These are phyloP conservation scores for Falco naumanni DNA, from an alignment of 2,797 vertebrate species.

Conservation along the genomic window DNA sequence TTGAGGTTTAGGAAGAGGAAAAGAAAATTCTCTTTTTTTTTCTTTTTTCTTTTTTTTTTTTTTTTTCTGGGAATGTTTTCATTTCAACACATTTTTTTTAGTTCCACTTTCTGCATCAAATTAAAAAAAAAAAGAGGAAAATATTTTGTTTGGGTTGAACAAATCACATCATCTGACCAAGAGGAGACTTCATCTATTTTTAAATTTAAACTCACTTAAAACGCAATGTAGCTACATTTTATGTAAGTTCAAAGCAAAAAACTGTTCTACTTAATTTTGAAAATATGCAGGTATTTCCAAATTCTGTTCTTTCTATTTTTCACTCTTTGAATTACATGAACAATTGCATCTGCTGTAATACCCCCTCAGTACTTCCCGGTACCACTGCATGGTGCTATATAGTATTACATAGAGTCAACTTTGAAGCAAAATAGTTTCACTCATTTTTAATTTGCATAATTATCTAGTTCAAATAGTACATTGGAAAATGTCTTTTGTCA, in stretches of 20 bases:
- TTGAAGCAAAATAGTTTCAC: not conserved
- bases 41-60: not conserved
- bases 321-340: not conserved
- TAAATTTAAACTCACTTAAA: not conserved
- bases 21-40: not conserved
- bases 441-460: not conserved
- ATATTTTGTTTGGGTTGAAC: not conserved
- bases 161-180: not conserved
- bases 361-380: not conserved
- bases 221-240: not conserved
- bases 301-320: not conserved
- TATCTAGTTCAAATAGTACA: not conserved
- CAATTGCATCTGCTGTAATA: not conserved
- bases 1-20: not conserved
- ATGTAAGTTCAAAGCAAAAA: not conserved
- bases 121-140: not conserved
- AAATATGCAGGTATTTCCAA: not conserved
- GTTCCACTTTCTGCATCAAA: not conserved
- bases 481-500: not conserved
- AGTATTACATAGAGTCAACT: not conserved
- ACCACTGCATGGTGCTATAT: not conserved
- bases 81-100: not conserved
- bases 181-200: not conserved
- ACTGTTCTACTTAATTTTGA: not conserved
- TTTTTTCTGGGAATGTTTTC: not conserved